Evolutionary conservation across 1,140 invertebrate genomes (phyloP).

Genomic region (Hesperophylax magnus): DNA sequence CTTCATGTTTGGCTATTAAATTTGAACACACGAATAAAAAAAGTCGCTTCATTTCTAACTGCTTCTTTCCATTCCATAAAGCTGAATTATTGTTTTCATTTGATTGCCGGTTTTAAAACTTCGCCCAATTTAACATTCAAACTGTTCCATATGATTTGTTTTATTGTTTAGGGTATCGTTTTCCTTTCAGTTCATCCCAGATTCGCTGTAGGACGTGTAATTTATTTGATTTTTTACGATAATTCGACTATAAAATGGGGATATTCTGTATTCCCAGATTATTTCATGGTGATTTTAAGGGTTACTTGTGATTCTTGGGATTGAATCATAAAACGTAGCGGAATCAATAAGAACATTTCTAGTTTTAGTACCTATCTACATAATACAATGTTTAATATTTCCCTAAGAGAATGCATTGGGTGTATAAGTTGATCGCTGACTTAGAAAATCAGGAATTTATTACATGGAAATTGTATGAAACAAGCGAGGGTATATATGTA

Average conservation of each 20-base stretch:
- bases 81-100: conserved; percentile 7
- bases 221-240: conserved; percentile 37
- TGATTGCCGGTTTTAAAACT: neutral
- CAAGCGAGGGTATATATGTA: no score
- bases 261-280: neutral
- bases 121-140: conserved; percentile 4
- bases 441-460: no score
- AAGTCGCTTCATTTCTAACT: no score
- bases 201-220: conserved; percentile 10
- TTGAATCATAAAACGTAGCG: neutral
- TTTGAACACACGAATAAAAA: no score
- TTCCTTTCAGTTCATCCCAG: neutral
- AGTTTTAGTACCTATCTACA: no score
- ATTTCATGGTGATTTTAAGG: neutral
- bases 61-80: neutral
- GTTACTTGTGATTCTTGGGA: conserved; percentile 1
- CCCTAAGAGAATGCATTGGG: no score
- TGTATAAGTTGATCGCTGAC: no score
- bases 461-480: no score
- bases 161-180: conserved; percentile 5
- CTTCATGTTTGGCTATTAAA: no score
- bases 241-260: conserved; percentile 3
- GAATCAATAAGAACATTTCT: no score
- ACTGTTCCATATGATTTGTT: conserved; percentile 11
- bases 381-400: no score